Percentiles rank a stretch among this genome's conserved stretches.
These are phyloP conservation scores for Tridacna crocea DNA, from an alignment of 2,888 invertebrate species.

Conservation along the genomic window DNA sequence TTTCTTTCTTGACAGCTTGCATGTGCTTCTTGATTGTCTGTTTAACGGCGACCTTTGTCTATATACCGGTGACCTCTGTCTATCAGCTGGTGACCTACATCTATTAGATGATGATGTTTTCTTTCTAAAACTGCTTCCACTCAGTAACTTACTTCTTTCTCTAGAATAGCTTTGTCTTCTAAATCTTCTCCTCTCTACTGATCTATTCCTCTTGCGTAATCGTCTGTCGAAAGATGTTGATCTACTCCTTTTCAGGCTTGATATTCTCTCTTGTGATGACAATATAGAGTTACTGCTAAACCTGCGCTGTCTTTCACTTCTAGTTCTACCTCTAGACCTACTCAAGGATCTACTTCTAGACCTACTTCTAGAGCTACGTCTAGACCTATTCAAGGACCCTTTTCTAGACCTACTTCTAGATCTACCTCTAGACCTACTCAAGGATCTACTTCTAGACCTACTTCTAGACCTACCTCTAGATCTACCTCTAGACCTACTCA, in stretches of 20 bases:
- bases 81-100: too few species aligned
- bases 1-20: background rate
- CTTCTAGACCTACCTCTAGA: conserved; percentile 9
- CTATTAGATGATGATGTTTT: too few species aligned
- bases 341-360: conserved; percentile 21
- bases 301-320: background rate
- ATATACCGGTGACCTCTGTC: too few species aligned
- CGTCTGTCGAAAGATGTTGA: background rate
- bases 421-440: background rate
- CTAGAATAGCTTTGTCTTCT: background rate
- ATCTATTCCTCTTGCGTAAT: conserved; percentile 5
- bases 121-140: too few species aligned
- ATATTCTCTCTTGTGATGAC: too few species aligned
- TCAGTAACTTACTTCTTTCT: background rate
- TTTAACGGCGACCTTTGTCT: too few species aligned
- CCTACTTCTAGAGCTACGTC: background rate
- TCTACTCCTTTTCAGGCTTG: too few species aligned
- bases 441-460: conserved; percentile 21
- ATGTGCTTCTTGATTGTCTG: conserved; percentile 22
- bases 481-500: conserved; percentile 1
- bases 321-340: conserved; percentile 2
- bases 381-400: background rate
- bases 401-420: conserved; percentile 12
- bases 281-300: background rate
- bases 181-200: conserved; percentile 9